Percentiles rank a stretch among this genome's conserved stretches.
phyloP scores from a whole-genome alignment of 1,140 invertebrate genomes.

The Harlomillsia oculata region DNA sequence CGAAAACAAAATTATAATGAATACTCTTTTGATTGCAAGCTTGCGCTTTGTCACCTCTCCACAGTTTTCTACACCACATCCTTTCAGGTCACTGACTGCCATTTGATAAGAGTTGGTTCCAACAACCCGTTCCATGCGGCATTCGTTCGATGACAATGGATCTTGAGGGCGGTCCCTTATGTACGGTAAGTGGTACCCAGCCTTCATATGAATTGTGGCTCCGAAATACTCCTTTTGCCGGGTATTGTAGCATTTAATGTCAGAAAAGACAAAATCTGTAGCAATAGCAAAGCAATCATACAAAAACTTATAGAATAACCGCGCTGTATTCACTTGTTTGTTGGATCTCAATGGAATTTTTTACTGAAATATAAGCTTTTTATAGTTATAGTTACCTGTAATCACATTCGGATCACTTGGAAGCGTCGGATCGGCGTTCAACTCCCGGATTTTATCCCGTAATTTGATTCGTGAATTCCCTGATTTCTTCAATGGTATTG shows the following conservation, averaged over 20 bases:
- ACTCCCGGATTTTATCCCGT: no score
- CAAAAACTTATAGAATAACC: no score
- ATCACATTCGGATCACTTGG: no score
- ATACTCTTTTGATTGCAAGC: no score
- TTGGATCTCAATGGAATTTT: no score
- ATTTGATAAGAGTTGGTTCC: conserved; percentile 15
- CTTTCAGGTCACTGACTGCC: conserved; percentile 20
- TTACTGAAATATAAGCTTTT: no score
- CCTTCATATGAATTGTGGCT: conserved; percentile 28
- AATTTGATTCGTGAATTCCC: no score
- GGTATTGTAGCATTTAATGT: conserved; percentile 31
- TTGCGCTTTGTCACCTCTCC: conserved; percentile 19
- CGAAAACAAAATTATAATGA: no score
- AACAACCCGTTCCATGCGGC: conserved; percentile 21
- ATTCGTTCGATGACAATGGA: conserved; percentile 20
- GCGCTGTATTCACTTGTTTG: no score
- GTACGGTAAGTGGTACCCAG: conserved; percentile 30
- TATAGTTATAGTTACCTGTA: no score
- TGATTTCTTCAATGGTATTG: no score
- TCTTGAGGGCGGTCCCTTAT: conserved; percentile 31
- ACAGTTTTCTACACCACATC: conserved; percentile 33
- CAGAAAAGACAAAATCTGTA: conserved; percentile 32
- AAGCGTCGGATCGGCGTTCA: no score
- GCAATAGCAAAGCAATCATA: background rate
- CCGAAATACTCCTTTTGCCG: conserved; percentile 29